Base-by-base conservation (phyloP, 2,113 vertebrate genomes). In the Cyanistes caeruleus region DNA sequence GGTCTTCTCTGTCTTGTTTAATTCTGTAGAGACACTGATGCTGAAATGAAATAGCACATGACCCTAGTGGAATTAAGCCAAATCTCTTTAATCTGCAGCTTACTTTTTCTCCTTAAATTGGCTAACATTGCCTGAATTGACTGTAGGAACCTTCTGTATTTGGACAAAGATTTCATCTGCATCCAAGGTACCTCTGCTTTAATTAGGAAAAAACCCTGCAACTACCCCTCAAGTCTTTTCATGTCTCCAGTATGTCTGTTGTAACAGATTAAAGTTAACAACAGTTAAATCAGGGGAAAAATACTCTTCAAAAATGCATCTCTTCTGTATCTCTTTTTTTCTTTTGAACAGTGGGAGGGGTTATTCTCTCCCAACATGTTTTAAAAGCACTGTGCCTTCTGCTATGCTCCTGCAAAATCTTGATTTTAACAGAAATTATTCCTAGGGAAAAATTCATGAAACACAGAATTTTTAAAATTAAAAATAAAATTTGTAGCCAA, bases 1-100 rank as follows among this genome's bases (percentile, higher is more conserved):
- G 21, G 11, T 35, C 35, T 70, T 92, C 39, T 86, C 35, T 72
- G 48, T 56, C 39, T 72, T 67, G 19, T 77, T 87, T 79, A 52
- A 65, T 86, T 62, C 72, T 88, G 16, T 74, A 51, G 44, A 68
- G 90, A 90, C 46, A 77, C 15, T 81, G 68, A 74, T 83, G 55
- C 18, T 67, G 44, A 80, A 87, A 76, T 72, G 70, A 93, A 95
- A 41, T 22, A 90, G 33, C 79, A 80, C 51, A 84, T 80, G 83
- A 79, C 49, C 19, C 30, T 52, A 59, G 35, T 78, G 86, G 90
- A 86, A 67, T 89, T 93, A 87, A 88, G 73, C 83, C 80, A 92
- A 53, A 74, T 89, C 63, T 84, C 39, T 92, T 89, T 84, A 92
- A 84, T 92, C 80, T 92, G 59, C 59, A 69, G 59, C 13, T 92